Percentiles rank a stretch among this genome's conserved stretches.
Conservation (phyloP, 2,797 vertebrate species). For the Schizopygopsis malacanthus region DNA sequence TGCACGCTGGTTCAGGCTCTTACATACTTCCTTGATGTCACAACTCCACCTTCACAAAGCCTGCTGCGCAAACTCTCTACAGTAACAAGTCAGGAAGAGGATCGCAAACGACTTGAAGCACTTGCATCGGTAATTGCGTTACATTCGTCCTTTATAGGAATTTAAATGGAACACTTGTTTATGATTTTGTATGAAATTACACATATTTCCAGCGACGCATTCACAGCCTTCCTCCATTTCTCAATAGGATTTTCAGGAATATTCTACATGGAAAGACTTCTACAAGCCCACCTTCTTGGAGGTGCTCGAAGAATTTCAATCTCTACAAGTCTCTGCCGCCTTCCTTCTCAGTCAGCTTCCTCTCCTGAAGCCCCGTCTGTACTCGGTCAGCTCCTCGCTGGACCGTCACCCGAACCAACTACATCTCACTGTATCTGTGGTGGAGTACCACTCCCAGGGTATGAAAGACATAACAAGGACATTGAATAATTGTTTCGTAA, state of each 20-base stretch:
- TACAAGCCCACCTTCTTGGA: slow-evolving; percentile 81
- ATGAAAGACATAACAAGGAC: slow-evolving; percentile 28
- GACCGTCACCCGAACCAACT: slow-evolving; percentile 78
- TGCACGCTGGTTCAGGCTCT: slow-evolving; percentile 81
- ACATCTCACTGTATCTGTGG: slow-evolving; percentile 83
- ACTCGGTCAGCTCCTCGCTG: slow-evolving; percentile 85
- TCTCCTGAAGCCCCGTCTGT: slow-evolving; percentile 83
- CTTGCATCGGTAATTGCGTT: slow-evolving; percentile 73
- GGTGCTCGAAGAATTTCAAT: slow-evolving; percentile 82
- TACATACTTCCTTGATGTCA: slow-evolving; percentile 84
- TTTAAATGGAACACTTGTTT: neutral
- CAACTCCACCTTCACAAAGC: slow-evolving; percentile 82
- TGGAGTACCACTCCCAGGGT: slow-evolving; percentile 83
- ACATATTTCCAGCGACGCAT: neutral
- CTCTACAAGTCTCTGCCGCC: slow-evolving; percentile 73
- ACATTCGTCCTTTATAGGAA: neutral
- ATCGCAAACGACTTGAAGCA: slow-evolving; percentile 73
- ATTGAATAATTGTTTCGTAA: neutral
- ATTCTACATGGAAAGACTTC: slow-evolving; percentile 82
- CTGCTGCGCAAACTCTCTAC: slow-evolving; percentile 80
- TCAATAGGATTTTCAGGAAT: slow-evolving; percentile 71
- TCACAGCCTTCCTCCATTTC: neutral
- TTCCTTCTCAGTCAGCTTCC: slow-evolving; percentile 86
- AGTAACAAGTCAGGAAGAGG: slow-evolving; percentile 70
- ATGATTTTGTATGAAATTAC: neutral